These are phyloP conservation scores for Drosophila malerkotliana DNA, from an alignment of 1,140 invertebrate genomes.

Conservation along the genomic window DNA sequence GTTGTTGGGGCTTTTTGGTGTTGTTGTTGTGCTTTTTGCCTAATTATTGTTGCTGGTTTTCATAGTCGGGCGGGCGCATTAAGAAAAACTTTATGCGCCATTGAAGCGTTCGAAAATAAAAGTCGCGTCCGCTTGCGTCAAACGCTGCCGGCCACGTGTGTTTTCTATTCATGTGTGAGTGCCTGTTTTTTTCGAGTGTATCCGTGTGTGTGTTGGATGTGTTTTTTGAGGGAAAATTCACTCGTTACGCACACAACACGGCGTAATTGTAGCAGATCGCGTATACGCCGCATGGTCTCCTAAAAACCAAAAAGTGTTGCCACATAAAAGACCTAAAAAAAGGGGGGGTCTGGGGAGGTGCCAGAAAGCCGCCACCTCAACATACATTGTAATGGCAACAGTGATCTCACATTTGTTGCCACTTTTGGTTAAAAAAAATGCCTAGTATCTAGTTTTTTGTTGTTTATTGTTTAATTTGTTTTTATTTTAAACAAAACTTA, in stretches of 20 bases:
- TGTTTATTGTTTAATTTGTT: neutral
- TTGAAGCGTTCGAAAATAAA: conserved; percentile 82
- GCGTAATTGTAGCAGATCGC: conserved; percentile 69
- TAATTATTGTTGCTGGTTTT: conserved; percentile 80
- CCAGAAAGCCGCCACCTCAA: conserved; percentile 3
- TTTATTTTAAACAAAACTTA: neutral
- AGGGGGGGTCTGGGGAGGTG: neutral
- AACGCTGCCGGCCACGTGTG: conserved; percentile 56
- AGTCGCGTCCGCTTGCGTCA: conserved; percentile 76
- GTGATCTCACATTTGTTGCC: conserved; percentile 6
- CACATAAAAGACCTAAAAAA: conserved; percentile 32
- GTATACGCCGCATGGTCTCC: conserved; percentile 60
- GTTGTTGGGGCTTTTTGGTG: neutral
- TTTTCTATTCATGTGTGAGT: neutral
- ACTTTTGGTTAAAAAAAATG: neutral
- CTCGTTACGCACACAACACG: conserved; percentile 46
- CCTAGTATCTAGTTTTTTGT: neutral
- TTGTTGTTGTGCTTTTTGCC: conserved; percentile 37
- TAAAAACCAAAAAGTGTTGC: conserved; percentile 47
- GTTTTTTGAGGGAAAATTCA: conserved; percentile 26
- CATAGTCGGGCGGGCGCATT: conserved; percentile 78
- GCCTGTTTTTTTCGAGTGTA: conserved; percentile 12
- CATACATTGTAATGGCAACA: conserved; percentile 39
- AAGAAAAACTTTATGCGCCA: conserved; percentile 81
- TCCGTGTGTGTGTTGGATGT: conserved; percentile 34